Percentiles rank a stretch among this genome's conserved stretches.
Evolutionary conservation across 1,140 invertebrate genomes (phyloP).

Genomic region (Aphelenchoides besseyi): DNA sequence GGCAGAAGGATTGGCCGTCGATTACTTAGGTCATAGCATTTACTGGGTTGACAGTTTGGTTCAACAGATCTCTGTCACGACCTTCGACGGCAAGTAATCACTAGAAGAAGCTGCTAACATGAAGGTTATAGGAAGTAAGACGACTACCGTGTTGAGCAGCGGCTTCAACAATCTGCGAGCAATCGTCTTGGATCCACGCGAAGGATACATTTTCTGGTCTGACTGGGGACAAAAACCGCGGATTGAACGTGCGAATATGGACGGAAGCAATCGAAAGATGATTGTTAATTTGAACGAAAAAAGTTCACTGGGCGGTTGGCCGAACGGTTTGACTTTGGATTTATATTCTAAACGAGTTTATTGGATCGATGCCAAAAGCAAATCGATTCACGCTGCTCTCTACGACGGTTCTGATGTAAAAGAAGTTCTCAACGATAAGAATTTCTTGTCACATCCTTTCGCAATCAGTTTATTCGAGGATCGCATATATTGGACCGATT

Average conservation of each 20-base stretch:
- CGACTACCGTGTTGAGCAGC: conserved; percentile 77
- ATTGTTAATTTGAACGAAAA: conserved; percentile 62
- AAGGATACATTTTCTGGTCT: conserved; percentile 77
- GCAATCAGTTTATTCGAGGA: conserved; percentile 42
- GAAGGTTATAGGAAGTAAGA: too few relatives aligned
- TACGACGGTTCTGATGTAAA: conserved; percentile 39
- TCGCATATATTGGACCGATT: conserved; percentile 45
- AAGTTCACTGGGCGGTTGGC: conserved; percentile 69
- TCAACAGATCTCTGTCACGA: conserved; percentile 86
- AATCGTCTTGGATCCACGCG: conserved; percentile 75
- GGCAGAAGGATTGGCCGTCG: conserved; percentile 79
- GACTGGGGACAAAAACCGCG: conserved; percentile 74
- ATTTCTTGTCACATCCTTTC: conserved; percentile 36
- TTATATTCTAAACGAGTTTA: conserved; percentile 64
- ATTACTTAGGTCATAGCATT: conserved; percentile 78
- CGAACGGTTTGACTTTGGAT: conserved; percentile 72
- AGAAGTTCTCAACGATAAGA: conserved; percentile 26
- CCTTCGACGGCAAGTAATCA: too few relatives aligned
- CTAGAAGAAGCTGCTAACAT: too few relatives aligned
- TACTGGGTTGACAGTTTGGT: conserved; percentile 68
- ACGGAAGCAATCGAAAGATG: conserved; percentile 66
- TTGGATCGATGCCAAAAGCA: conserved; percentile 60
- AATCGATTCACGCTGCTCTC: conserved; percentile 70
- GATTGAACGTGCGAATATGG: conserved; percentile 68
- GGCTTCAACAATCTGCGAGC: conserved; percentile 81